Percentiles rank a stretch among this genome's conserved stretches.
Conservation (phyloP, 2,797 vertebrate species). For the Silurus lanzhouensis region DNA sequence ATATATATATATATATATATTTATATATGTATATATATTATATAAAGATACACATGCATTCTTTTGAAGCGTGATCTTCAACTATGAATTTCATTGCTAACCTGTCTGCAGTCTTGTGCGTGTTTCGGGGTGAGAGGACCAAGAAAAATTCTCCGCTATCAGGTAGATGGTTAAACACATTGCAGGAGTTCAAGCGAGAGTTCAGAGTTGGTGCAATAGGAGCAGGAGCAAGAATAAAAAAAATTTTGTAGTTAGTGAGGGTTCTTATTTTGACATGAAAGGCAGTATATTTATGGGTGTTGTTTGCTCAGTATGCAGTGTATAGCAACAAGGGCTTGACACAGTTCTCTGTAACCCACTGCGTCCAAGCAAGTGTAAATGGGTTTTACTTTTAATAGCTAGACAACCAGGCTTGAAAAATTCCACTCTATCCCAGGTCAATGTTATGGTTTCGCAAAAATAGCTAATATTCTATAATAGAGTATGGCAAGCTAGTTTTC, state of each 20-base stretch:
- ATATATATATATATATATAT: too few relatives aligned
- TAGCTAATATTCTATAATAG: not conserved
- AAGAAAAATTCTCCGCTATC: not conserved
- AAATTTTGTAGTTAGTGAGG: not conserved
- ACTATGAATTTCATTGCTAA: not conserved
- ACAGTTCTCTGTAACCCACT: not conserved
- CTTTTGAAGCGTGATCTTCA: too few relatives aligned
- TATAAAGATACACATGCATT: not conserved
- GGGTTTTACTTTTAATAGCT: not conserved
- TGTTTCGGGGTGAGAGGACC: not conserved
- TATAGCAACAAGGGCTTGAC: not conserved
- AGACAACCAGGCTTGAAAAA: not conserved
- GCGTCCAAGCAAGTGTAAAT: not conserved
- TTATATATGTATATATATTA: too few relatives aligned
- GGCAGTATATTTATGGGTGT: not conserved
- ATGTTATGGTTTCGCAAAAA: not conserved
- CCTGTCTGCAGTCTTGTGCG: not conserved
- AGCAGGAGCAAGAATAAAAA: not conserved
- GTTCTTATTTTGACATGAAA: not conserved
- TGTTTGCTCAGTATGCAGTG: not conserved
- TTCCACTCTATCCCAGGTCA: not conserved
- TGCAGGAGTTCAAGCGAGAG: not conserved
- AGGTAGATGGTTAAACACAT: not conserved
- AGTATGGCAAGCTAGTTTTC: not conserved
- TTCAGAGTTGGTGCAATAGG: not conserved